Evolutionary conservation across 2,797 vertebrate species (phyloP), one percentile per base, ranked within the genome.

Genomic region (Garrulus glandarius): DNA sequence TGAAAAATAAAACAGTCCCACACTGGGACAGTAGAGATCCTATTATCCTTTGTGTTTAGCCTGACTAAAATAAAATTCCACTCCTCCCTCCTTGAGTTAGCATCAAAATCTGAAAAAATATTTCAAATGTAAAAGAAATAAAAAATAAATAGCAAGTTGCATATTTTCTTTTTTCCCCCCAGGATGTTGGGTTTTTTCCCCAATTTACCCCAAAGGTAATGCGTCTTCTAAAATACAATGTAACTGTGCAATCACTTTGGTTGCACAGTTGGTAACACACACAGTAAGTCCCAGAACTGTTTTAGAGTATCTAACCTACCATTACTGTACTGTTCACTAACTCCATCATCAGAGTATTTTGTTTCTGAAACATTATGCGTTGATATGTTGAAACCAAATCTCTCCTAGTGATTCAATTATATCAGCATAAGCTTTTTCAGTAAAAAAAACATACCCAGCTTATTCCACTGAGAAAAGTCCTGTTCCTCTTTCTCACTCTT

Each of bases 51-150:
- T 75, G 3, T 64, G 10, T 55, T 60, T 49, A 70, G 15, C 7
- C 6, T 1, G 4, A 19, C 12, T 37, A 20, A 74, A 75, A 4
- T 17, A 78, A 84, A 10, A 34, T 37, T 19, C 15, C 5, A 1
- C 1, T 3, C 9, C 5, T 6, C 2, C 1, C 6, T 8, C 5
- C 10, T 32, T 2, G 0, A 36, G 3, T n/a, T 24, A 60, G 9
- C 75, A 64, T 56, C 23, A 37, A 69, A 72, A 23, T 39, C 20
- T 74, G 30, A 90, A 27, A 3, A 75, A 87, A 61, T 29, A 52
- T 17, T 71, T 52, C 17, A 87, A 72, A 49, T 7, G 4, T 57
- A 64, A 81, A 75, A 37, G 3, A 86, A 83, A 80, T 39, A 23
- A 67, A 65, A 69, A 79, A 22, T 3, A 26, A 60, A 34, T 10